These are phyloP conservation scores for Epinephelus malabaricus DNA, from an alignment of 2,797 vertebrate species.

Conservation along the genomic window DNA sequence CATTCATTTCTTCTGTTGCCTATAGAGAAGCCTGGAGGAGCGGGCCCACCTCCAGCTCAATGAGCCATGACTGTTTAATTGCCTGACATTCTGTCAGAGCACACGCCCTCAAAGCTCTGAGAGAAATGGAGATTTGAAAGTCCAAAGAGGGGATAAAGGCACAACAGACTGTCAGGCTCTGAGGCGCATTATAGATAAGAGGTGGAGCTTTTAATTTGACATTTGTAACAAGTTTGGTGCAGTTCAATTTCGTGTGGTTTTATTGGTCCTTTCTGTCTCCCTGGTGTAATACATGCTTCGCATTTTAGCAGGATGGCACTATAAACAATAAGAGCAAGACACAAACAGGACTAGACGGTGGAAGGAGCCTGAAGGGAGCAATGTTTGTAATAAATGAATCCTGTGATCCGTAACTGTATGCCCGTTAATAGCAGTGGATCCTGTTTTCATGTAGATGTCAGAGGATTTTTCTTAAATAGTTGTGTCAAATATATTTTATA, in stretches of 20 bases:
- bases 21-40: slow-evolving; percentile 71
- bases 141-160: slow-evolving; percentile 81
- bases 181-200: slow-evolving; percentile 77
- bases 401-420: slow-evolving; percentile 29
- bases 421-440: not conserved
- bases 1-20: slow-evolving; percentile 69
- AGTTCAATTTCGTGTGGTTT: slow-evolving; percentile 64
- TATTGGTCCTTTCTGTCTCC: slow-evolving; percentile 55
- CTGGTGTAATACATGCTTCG: slow-evolving; percentile 36
- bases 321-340: slow-evolving; percentile 43
- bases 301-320: slow-evolving; percentile 41
- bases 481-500: not conserved
- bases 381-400: slow-evolving; percentile 42
- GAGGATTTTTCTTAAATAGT: slow-evolving; percentile 10
- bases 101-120: slow-evolving; percentile 70
- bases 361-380: slow-evolving; percentile 37
- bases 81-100: slow-evolving; percentile 85
- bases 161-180: slow-evolving; percentile 68
- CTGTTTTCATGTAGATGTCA: not conserved
- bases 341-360: slow-evolving; percentile 35
- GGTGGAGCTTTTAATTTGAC: slow-evolving; percentile 78
- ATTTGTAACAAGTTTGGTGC: slow-evolving; percentile 72
- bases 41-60: slow-evolving; percentile 81
- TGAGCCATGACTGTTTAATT: slow-evolving; percentile 86
- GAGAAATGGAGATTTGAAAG: slow-evolving; percentile 82